A percentile compares a stretch with the other conserved stretches of the same genome.
Conservation (phyloP, 2,113 vertebrate genomes). For the Coptodon rendalli region DNA sequence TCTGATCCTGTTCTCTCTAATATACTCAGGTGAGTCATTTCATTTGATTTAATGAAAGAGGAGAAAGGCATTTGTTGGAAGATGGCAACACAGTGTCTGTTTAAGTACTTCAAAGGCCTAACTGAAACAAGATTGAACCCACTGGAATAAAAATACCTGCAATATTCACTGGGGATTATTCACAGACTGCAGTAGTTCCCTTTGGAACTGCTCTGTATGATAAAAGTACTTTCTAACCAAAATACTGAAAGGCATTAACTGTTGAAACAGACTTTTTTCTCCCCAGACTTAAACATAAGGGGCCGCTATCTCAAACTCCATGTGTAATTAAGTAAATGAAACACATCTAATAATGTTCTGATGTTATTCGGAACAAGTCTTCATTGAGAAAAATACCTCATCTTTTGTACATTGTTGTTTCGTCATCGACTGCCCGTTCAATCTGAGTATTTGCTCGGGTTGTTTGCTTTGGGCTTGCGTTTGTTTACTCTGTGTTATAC, state of each 20-base stretch:
- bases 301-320: not conserved
- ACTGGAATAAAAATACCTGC: not conserved
- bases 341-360: not conserved
- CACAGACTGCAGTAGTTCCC: not conserved
- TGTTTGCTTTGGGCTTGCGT: conserved; percentile 43
- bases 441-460: conserved; percentile 16
- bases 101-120: not conserved
- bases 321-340: not conserved
- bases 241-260: not conserved
- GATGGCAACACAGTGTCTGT: not conserved
- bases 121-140: not conserved
- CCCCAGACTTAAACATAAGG: not conserved
- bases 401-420: not conserved
- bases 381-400: not conserved
- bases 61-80: not conserved
- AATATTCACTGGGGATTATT: not conserved
- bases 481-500: conserved; percentile 18
- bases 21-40: conserved; percentile 49
- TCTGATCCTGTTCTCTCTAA: conserved; percentile 42
- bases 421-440: not conserved
- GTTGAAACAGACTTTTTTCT: not conserved
- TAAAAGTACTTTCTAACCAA: not conserved
- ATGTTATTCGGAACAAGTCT: not conserved
- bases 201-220: not conserved
- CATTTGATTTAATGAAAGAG: not conserved